Base-by-base conservation (phyloP, 64 coral and sea anemone genomes). In the Exaiptasia diaphana region DNA sequence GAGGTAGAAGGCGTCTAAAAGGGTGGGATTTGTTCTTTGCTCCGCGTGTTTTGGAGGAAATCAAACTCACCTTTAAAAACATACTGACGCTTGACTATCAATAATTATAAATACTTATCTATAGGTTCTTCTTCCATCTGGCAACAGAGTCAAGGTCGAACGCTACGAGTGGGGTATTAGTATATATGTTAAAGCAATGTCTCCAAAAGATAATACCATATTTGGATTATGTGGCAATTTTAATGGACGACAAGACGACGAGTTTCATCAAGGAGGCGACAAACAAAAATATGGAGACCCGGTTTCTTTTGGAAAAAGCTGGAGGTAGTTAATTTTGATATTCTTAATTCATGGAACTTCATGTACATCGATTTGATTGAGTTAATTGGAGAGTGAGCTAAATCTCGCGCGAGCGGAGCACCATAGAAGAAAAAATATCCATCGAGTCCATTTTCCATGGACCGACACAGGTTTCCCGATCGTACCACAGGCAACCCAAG, bases 171-270 rank as follows among this genome's bases (percentile, higher is more conserved):
- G 79, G 88, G 88, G 88, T 56, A 71, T 83, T 48, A 90, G 49
- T 20, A 67, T 90, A 4, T 40, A 77, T 29, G 40, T 90, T 53
- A 21, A 82, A 3, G 88, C 88, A 1, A 79, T 80, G 8, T 45
- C 65, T 35, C 48, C 33, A 4, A 80, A 83, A 46, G 26, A 53
- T 58, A 1, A 1, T 28, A 55, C 42, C 32, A 90, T 80, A 4
- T 30, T 13, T 38, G 88, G 88, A 7, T 54, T 90, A 39, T 90
- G 88, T 52, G 88, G 88, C 13, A 68, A 90, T 57, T 90, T 83
- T 8, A 68, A 90, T 26, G 62, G 70, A 0, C 38, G 71, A 13
- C 0, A 8, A 28, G 67, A 75, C 28, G 71, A 90, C 25, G 88
- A 90, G 20, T 90, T 90, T 15, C 11, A 74, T 17, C 12, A 41